These are phyloP conservation scores for Nephila pilipes DNA, from an alignment of 1,140 invertebrate species.

Conservation along the genomic window DNA sequence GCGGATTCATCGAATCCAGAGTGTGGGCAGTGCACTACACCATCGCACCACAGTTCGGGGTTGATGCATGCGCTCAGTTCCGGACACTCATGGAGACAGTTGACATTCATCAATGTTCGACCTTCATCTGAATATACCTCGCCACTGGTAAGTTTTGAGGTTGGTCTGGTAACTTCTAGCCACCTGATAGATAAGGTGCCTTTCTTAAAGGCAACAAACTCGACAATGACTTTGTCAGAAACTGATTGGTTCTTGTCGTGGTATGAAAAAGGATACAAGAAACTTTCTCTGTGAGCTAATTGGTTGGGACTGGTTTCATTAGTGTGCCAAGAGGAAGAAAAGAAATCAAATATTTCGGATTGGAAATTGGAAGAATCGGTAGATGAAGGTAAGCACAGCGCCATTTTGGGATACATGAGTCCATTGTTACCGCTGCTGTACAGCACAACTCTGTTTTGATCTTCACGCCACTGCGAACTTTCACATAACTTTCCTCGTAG, in stretches of 20 bases:
- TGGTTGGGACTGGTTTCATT: conserved; percentile 20
- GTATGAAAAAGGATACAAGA: neutral
- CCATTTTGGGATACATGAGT: conserved; percentile 66
- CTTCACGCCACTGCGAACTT: conserved; percentile 1
- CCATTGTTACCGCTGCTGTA: conserved; percentile 68
- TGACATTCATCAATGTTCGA: conserved; percentile 81
- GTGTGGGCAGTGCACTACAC: conserved; percentile 90
- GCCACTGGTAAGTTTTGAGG: conserved; percentile 28
- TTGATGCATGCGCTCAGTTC: conserved; percentile 94
- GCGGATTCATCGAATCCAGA: conserved; percentile 92
- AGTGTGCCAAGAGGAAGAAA: conserved; percentile 76
- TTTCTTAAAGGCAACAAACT: conserved; percentile 87
- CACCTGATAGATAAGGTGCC: conserved; percentile 91
- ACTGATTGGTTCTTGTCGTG: conserved; percentile 87
- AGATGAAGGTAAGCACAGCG: conserved; percentile 68
- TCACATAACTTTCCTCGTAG: conserved; percentile 69
- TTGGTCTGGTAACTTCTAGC: conserved; percentile 88
- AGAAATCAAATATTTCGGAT: conserved; percentile 74
- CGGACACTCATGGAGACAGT: conserved; percentile 90
- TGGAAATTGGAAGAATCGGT: neutral
- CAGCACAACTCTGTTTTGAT: conserved; percentile 56
- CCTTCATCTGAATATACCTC: conserved; percentile 83
- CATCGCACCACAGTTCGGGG: conserved; percentile 93
- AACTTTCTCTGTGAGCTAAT: neutral
- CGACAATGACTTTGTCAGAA: conserved; percentile 87